Evolutionary conservation across 2,113 vertebrate species (phyloP).

Genomic region (Calypte anna): DNA sequence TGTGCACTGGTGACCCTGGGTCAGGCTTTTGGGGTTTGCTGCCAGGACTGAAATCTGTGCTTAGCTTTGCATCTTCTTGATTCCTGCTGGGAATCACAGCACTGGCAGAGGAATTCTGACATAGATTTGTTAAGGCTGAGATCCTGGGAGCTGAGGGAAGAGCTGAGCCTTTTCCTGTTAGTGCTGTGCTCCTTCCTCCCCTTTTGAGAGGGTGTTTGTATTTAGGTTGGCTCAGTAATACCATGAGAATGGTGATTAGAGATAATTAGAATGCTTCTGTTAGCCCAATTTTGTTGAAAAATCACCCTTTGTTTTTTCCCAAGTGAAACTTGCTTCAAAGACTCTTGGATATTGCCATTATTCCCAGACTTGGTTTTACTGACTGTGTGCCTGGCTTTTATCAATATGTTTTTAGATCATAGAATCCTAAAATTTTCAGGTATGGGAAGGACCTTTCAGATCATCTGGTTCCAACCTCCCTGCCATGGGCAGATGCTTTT

Average conservation of each 20-base stretch:
- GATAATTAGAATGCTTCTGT: background rate
- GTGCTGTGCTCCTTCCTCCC: background rate
- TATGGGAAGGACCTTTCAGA: too few species aligned
- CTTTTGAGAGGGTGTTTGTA: background rate
- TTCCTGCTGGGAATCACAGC: background rate
- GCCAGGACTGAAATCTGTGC: background rate
- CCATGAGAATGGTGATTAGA: background rate
- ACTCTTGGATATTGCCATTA: background rate
- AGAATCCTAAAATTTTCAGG: too few species aligned
- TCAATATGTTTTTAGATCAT: background rate
- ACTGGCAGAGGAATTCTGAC: rapidly evolving
- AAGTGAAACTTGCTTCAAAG: background rate
- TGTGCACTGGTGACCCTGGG: rapidly evolving
- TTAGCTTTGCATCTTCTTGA: background rate
- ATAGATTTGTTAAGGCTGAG: background rate
- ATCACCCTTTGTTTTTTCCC: background rate
- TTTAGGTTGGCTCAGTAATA: background rate
- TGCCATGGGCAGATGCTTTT: background rate
- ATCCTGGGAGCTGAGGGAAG: background rate
- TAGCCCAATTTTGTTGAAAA: background rate
- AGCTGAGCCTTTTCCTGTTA: background rate
- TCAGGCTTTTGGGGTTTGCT: background rate
- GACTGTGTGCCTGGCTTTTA: background rate
- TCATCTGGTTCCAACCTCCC: too few species aligned
- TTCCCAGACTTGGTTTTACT: background rate